Conservation (phyloP, 1,140 invertebrate genomes). For the Zophobas morio region DNA sequence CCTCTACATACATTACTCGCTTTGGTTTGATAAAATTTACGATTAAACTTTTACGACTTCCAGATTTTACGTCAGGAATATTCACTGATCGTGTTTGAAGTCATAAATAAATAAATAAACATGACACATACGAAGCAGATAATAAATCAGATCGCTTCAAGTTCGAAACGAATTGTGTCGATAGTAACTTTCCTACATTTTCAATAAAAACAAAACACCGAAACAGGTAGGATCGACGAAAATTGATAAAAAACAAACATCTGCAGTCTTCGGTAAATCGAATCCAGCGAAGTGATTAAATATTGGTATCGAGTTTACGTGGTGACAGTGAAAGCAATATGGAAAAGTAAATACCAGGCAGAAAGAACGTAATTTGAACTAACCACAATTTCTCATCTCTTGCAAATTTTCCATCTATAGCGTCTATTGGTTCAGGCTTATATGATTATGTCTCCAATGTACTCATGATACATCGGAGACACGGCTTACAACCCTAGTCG, state of each 20-base stretch:
- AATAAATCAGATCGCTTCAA: background rate
- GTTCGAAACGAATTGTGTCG: background rate
- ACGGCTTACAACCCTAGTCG: conserved; percentile 31
- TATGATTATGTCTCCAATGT: conserved; percentile 40
- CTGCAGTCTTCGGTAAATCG: background rate
- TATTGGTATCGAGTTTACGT: background rate
- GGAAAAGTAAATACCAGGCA: background rate
- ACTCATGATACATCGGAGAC: conserved; percentile 28
- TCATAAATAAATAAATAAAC: background rate
- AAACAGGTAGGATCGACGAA: background rate
- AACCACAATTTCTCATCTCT: background rate
- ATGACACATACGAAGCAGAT: background rate
- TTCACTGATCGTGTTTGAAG: too few species aligned
- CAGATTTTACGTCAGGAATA: too few species aligned
- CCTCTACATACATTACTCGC: background rate
- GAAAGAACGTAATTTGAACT: background rate
- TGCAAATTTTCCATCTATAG: too few species aligned
- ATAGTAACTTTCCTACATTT: background rate
- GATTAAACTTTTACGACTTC: too few species aligned
- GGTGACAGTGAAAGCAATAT: background rate
- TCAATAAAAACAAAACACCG: background rate
- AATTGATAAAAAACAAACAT: background rate
- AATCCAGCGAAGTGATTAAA: background rate
- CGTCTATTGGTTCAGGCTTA: background rate
- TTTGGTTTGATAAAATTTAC: too few species aligned